Base-by-base conservation (phyloP, 2,797 vertebrate genomes). In the Chrysocyon brachyurus region DNA sequence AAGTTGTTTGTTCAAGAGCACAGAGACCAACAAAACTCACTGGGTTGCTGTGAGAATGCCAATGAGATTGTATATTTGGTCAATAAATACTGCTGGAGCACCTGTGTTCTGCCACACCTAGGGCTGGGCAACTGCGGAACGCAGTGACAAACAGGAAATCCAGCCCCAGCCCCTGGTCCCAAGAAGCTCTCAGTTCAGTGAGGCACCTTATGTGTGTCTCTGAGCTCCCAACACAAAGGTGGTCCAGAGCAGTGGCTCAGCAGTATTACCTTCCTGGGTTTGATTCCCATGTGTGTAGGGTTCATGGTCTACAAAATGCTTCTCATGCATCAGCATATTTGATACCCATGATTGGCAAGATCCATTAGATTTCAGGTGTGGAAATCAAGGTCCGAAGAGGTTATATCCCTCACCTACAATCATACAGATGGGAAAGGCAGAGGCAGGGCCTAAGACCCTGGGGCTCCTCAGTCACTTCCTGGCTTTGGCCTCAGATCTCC, bases 1-100 rank as follows among this genome's bases (percentile, higher is more conserved):
- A 84, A 81, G 9, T 83, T 94, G 28, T 86, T 91, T 92, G 28
- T 93, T 33, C 73, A 70, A 93, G 95, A 95, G 73, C 16, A 17
- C 68, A 66, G 52, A 56, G 17, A 31, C 61, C 54, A 94, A 85
- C 16, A 87, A 95, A 94, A 57, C 19, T 46, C 26, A 61, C 1
- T 73, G 52, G 15, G 12, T 16, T 72, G 57, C 31, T 73, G 57
- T 36, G 57, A 46, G 14, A 22, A 81, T 61, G 33, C 28, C 31
- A 19, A 22, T 81, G 36, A 90, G 56, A 88, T 83, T 40, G 57
- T 8, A 12, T 61, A 28, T 73, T 93, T 87, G 81, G 28, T 68
- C 49, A 78, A 33, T 57, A 83, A 61, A 70, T 5, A 10, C 12
- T 28, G n/a, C 26, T 63, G 3, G 90, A 64, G 68, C 0, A 0